Conservation (phyloP, 2,113 vertebrate species). For the Chloroceryle aenea region DNA sequence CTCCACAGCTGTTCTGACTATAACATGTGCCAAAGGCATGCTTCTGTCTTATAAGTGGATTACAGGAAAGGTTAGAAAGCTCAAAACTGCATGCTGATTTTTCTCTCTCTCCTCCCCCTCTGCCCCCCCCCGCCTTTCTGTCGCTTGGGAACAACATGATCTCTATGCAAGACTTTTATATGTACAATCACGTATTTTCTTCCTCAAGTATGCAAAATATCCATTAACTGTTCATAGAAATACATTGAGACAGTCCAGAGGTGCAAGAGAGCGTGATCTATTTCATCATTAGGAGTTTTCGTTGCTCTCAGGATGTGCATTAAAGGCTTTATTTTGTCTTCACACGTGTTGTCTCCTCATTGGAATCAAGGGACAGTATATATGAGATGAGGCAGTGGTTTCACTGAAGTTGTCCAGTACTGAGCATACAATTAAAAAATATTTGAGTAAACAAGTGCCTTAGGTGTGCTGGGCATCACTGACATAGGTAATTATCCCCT, state of each 20-base stretch:
- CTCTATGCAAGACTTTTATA: neutral
- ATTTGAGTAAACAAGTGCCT: neutral
- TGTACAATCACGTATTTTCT: neutral
- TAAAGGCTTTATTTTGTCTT: neutral
- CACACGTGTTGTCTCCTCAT: neutral
- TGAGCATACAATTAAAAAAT: neutral
- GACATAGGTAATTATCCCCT: neutral
- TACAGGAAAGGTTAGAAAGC: neutral
- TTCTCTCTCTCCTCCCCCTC: too few species aligned
- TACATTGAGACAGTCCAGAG: neutral
- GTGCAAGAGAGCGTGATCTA: accelerated
- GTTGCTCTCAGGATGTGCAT: accelerated
- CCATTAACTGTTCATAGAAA: neutral
- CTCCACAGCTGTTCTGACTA: neutral
- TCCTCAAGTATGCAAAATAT: neutral
- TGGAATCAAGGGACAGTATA: neutral
- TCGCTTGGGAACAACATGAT: neutral
- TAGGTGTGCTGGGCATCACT: neutral
- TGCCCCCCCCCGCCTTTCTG: neutral
- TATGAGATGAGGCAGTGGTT: neutral
- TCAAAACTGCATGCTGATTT: neutral
- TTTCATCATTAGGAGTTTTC: neutral
- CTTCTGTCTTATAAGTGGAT: neutral
- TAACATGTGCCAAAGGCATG: neutral
- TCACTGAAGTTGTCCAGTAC: neutral